Evolutionary conservation across 2,797 vertebrate species (phyloP).

Genomic region (Muscicapa striata): DNA sequence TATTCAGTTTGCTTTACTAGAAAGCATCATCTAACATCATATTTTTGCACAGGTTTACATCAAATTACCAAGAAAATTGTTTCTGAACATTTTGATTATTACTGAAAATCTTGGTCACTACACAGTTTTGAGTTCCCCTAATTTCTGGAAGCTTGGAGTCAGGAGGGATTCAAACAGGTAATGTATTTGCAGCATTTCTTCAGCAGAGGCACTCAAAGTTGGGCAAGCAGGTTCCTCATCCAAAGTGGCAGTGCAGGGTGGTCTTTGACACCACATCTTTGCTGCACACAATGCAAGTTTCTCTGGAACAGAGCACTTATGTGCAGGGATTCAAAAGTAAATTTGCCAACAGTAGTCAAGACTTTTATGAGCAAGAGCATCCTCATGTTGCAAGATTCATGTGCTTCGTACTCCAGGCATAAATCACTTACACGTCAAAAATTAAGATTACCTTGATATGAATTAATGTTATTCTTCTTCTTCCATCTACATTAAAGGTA

Average conservation of each 20-base stretch:
- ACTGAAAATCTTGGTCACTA: not conserved
- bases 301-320: not conserved
- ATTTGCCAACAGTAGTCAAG: not conserved
- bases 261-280: not conserved
- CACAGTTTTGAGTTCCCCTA: not conserved
- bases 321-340: not conserved
- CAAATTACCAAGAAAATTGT: not conserved
- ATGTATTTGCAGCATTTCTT: not conserved
- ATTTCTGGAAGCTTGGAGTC: not conserved
- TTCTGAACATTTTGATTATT: not conserved
- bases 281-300: not conserved
- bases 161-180: not conserved
- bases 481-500: not conserved
- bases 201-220: not conserved
- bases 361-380: accelerated
- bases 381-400: not conserved
- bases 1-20: not conserved
- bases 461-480: not conserved
- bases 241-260: not conserved
- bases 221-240: not conserved
- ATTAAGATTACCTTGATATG: not conserved
- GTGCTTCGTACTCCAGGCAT: not conserved
- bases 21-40: not conserved
- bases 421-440: not conserved
- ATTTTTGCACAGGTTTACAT: not conserved